Percentiles rank a stretch among this genome's conserved stretches.
These are phyloP conservation scores for Drosophila nigritarsus DNA, from an alignment of 2,888 invertebrate species.

Conservation along the genomic window DNA sequence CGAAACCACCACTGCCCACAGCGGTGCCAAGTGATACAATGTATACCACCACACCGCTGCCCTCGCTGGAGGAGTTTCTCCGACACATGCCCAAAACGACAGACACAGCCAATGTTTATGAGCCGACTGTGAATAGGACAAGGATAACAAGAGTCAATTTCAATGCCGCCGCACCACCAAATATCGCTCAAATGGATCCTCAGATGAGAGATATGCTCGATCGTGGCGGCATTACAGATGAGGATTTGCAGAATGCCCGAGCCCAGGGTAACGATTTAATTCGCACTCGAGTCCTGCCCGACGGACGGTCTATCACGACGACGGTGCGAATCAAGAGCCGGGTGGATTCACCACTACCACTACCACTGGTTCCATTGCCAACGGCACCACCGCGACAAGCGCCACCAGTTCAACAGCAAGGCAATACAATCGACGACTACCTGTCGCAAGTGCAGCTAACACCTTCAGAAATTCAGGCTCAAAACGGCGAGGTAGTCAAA, in stretches of 20 bases:
- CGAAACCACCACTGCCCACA: slow-evolving; percentile 37
- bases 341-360: not conserved
- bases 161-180: slow-evolving; percentile 24
- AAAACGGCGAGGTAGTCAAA: slow-evolving; percentile 64
- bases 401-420: not conserved
- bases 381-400: not conserved
- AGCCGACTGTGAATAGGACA: slow-evolving; percentile 43
- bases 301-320: slow-evolving; percentile 61
- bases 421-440: slow-evolving; percentile 58
- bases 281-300: slow-evolving; percentile 57
- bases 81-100: not conserved
- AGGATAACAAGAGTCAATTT: slow-evolving; percentile 33
- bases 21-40: not conserved
- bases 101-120: slow-evolving; percentile 40
- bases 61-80: not conserved
- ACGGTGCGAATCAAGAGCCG: slow-evolving; percentile 43
- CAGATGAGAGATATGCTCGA: slow-evolving; percentile 43
- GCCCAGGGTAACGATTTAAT: slow-evolving; percentile 44
- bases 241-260: slow-evolving; percentile 52
- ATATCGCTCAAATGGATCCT: slow-evolving; percentile 42
- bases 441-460: slow-evolving; percentile 63
- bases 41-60: slow-evolving; percentile 18
- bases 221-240: slow-evolving; percentile 65
- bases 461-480: slow-evolving; percentile 55
- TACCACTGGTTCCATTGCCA: not conserved